Percentiles rank a stretch among this genome's conserved stretches.
phyloP scores from a whole-genome alignment of 23 tunicate species.

The Styela clava region DNA sequence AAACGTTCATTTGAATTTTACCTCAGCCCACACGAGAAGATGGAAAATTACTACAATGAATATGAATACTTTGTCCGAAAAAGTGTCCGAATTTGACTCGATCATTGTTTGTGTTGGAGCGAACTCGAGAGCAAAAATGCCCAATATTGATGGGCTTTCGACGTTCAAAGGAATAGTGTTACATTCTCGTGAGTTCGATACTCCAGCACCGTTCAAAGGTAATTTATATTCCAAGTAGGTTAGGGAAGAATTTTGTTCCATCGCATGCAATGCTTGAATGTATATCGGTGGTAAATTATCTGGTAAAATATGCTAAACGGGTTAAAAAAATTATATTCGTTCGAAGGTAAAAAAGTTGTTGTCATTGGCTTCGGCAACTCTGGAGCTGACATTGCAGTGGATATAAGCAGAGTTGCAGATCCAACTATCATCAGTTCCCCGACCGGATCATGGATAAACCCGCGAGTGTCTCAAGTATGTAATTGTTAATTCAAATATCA shows the following conservation, averaged over 20 bases:
- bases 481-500: background rate
- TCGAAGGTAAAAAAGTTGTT: constrained; percentile 55
- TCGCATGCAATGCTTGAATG: background rate
- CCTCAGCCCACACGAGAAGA: background rate
- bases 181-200: constrained; percentile 39
- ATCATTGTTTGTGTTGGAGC: constrained; percentile 41
- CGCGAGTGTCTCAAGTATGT: constrained; percentile 44
- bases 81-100: constrained; percentile 20
- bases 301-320: too few species aligned
- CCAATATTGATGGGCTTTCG: constrained; percentile 38
- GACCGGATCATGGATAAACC: constrained; percentile 53
- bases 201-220: constrained; percentile 49
- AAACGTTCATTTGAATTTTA: too few species aligned
- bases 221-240: background rate
- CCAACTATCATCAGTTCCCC: constrained; percentile 42
- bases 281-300: too few species aligned
- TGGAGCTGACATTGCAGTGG: constrained; percentile 56
- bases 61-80: background rate
- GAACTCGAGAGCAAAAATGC: constrained; percentile 3
- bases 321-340: too few species aligned
- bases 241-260: background rate
- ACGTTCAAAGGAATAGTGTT: constrained; percentile 46
- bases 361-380: constrained; percentile 59
- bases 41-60: constrained; percentile 22
- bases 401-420: constrained; percentile 18